phyloP scores from a whole-genome alignment of 1,140 invertebrate genomes.

The Mya arenaria region DNA sequence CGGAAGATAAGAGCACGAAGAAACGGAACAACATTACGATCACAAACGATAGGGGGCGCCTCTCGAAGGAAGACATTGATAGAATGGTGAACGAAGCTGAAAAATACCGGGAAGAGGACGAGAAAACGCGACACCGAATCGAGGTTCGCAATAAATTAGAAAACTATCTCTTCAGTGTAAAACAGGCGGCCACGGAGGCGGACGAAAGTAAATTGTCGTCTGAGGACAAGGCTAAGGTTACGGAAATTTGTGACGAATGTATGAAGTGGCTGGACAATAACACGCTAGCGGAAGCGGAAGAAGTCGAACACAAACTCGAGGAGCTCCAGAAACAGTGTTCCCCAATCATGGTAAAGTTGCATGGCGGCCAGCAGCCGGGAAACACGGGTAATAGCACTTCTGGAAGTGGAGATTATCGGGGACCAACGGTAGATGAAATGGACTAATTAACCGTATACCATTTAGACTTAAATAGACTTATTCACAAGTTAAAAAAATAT shows the following conservation, averaged over 20 bases:
- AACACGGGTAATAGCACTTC: not conserved
- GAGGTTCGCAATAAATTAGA: slow-evolving; percentile 88
- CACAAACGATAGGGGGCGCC: slow-evolving; percentile 94
- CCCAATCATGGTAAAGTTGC: slow-evolving; percentile 81
- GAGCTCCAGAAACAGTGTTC: slow-evolving; percentile 76
- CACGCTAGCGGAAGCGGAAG: slow-evolving; percentile 82
- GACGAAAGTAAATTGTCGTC: slow-evolving; percentile 82
- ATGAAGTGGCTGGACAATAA: slow-evolving; percentile 97
- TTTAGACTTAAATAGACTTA: too few species aligned
- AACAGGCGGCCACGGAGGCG: slow-evolving; percentile 90
- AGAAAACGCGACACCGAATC: slow-evolving; percentile 92
- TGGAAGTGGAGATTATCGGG: not conserved
- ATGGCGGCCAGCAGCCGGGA: slow-evolving; percentile 69
- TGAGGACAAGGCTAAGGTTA: slow-evolving; percentile 25
- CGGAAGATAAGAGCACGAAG: slow-evolving; percentile 87
- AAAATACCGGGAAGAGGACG: slow-evolving; percentile 93
- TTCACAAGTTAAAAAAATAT: too few species aligned
- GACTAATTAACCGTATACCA: too few species aligned
- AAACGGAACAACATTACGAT: slow-evolving; percentile 90
- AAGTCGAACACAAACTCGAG: slow-evolving; percentile 73
- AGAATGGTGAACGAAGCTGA: slow-evolving; percentile 98
- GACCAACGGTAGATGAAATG: not conserved
- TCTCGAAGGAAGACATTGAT: slow-evolving; percentile 98
- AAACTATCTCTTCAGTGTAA: slow-evolving; percentile 89
- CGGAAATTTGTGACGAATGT: slow-evolving; percentile 77